Evolutionary conservation across 2,797 vertebrate species (phyloP).

Genomic region (Syngnathus acus): DNA sequence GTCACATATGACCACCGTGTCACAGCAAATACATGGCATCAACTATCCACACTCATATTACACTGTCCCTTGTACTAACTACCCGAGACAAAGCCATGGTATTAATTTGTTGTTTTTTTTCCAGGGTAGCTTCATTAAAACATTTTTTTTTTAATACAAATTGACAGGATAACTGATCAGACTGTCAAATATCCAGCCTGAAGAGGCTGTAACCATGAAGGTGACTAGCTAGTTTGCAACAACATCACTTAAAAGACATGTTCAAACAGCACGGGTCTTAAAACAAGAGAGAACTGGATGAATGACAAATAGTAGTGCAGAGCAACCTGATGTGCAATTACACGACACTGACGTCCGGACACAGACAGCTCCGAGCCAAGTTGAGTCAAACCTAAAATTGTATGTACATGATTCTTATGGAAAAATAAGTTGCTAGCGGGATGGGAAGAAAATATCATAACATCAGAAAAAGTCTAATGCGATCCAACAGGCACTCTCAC

Average conservation of each 20-base stretch:
- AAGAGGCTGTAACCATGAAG: constrained; percentile 16
- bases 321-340: constrained; percentile 51
- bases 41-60: constrained; percentile 42
- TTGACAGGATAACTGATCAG: constrained; percentile 21
- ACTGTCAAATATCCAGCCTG: constrained; percentile 28
- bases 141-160: too few relatives aligned
- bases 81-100: background rate
- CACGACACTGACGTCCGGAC: constrained; percentile 41
- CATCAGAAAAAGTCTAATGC: constrained; percentile 6
- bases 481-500: constrained; percentile 27
- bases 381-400: constrained; percentile 14
- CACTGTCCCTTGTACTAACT: background rate
- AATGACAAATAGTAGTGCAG: constrained; percentile 40
- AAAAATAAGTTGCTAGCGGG: constrained; percentile 29
- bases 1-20: constrained; percentile 64
- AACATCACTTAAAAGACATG: constrained; percentile 11
- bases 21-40: constrained; percentile 57
- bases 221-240: constrained; percentile 15
- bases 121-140: background rate
- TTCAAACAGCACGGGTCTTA: constrained; percentile 26
- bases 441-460: constrained; percentile 49
- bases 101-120: background rate
- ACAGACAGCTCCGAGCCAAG: constrained; percentile 21
- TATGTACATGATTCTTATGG: constrained; percentile 8
- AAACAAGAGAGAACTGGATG: constrained; percentile 30